phyloP scores from a whole-genome alignment of 2,888 invertebrate genomes.

The Frankliniella intonsa region DNA sequence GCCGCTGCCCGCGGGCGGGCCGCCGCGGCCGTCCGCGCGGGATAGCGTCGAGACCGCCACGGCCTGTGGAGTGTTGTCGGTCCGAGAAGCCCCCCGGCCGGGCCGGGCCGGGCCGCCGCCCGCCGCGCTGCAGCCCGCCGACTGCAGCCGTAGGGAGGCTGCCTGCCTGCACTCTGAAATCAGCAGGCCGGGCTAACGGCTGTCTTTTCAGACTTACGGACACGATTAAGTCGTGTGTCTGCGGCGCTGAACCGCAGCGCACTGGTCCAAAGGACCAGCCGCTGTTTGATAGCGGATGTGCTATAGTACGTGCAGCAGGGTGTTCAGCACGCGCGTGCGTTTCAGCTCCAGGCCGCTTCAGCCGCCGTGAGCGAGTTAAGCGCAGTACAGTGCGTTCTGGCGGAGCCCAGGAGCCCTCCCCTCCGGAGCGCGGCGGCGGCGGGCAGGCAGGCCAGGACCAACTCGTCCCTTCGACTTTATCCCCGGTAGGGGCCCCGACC shows the following conservation, averaged over 20 bases:
- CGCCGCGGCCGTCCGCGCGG: not conserved
- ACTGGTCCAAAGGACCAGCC: not conserved
- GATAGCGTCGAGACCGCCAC: not conserved
- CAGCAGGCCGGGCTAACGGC: not conserved
- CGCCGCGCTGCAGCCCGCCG: not conserved
- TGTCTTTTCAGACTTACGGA: too few species aligned
- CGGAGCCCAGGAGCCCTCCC: not conserved
- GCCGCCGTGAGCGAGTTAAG: too few species aligned
- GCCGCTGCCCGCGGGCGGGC: constrained; percentile 8
- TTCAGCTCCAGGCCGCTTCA: too few species aligned
- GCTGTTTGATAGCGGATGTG: too few species aligned
- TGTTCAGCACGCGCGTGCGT: too few species aligned
- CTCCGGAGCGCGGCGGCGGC: not conserved
- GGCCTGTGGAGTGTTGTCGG: not conserved
- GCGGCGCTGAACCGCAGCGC: not conserved
- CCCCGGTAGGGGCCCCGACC: not conserved
- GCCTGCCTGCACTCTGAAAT: not conserved
- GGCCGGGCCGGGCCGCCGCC: not conserved
- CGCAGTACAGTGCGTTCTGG: too few species aligned
- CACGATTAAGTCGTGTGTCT: too few species aligned
- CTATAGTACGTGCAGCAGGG: too few species aligned
- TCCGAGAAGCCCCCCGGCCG: not conserved
- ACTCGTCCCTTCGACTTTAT: constrained; percentile 5
- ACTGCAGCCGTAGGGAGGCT: not conserved
- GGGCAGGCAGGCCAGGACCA: not conserved